Conservation (phyloP, 1,140 invertebrate species). For the Brachionus koreanus region DNA sequence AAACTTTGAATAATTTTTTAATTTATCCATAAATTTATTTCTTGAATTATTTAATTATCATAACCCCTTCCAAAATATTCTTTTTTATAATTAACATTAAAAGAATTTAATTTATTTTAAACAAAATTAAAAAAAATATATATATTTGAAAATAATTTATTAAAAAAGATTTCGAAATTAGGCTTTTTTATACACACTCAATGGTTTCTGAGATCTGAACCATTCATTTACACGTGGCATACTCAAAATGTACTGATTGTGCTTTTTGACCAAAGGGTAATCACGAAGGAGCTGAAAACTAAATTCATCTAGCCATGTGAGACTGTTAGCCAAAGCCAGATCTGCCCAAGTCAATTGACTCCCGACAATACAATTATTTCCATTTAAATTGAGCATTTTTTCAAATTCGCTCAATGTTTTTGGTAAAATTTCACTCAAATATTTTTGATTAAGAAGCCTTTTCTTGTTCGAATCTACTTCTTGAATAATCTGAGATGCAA, state of each 20-base stretch:
- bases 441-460: neutral
- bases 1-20: too few relatives aligned
- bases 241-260: constrained; percentile 4
- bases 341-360: constrained; percentile 38
- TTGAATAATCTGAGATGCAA: neutral
- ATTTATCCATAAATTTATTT: too few relatives aligned
- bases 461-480: constrained; percentile 10
- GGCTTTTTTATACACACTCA: constrained; percentile 28
- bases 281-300: neutral
- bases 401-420: constrained; percentile 6
- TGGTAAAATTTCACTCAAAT: neutral
- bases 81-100: neutral
- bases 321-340: constrained; percentile 6
- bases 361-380: neutral
- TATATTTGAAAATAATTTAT: neutral
- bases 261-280: constrained; percentile 20
- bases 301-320: constrained; percentile 28
- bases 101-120: neutral
- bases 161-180: neutral
- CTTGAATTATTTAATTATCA: too few relatives aligned
- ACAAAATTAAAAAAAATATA: neutral
- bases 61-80: too few relatives aligned
- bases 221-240: constrained; percentile 20
- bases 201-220: constrained; percentile 24
- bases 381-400: constrained; percentile 33